Evolutionary conservation across 2,113 vertebrate genomes (phyloP), one percentile per base, ranked within the genome.

Genomic region (Guaruba guarouba): DNA sequence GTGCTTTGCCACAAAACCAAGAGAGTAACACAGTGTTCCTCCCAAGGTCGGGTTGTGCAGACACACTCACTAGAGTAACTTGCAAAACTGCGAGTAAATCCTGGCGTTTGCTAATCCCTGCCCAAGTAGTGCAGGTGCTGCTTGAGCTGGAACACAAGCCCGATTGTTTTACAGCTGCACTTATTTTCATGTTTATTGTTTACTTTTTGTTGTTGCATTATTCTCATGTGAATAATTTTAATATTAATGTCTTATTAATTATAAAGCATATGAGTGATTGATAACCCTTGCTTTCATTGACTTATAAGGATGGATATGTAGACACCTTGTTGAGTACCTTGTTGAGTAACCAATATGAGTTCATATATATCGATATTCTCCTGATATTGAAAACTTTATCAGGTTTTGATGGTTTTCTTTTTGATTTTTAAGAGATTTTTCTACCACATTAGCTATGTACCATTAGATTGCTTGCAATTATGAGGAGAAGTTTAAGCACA

Each of bases 91-190:
- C 0, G 1, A 37, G 35, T 31, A 54, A 31, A 4, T 22, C 2
- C 0, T 52, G 22, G 4, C 0, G 0, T 66, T 81, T 86, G 37
- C 33, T 52, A n/a, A 29, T 27, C 13, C n/a, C 10, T 71, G n/a
- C 51, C 64, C 31, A 46, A 81, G 5, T 0, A 1, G 7, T 3
- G 7, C 25, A 64, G 64, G 18, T 9, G 52, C 16, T 7, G 7
- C 55, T 75, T 0, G 0, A 78, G 18, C 15, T 66, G 55, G 43
- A 87, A 33, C 19, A 20, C 7, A 48, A 23, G 25, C 9, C 22
- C 35, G 5, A 24, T 76, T 23, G 2, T 3, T 76, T 94, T 78
- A 63, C 55, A 68, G 14, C 7, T 54, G 55, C 11, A 73, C 55
- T 73, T 71, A 6, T 31, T 85, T 92, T 88, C 15, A 57, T 4